These are phyloP conservation scores for Venusia cambrica DNA, from an alignment of 2,888 invertebrate genomes.

Conservation along the genomic window DNA sequence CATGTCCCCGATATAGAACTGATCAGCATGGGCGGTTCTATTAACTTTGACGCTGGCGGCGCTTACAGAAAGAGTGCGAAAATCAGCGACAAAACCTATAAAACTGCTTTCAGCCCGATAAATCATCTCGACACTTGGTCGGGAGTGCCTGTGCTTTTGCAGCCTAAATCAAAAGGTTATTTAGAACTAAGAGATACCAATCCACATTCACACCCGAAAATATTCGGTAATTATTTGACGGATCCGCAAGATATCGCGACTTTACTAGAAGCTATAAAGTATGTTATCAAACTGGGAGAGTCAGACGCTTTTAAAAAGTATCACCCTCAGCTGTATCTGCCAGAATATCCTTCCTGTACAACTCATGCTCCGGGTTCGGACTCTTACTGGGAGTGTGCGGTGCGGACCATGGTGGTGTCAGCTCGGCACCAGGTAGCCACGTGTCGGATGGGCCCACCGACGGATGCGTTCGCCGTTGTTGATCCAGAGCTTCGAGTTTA, in stretches of 20 bases:
- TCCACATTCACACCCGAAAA: conserved; percentile 87
- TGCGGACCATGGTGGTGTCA: conserved; percentile 77
- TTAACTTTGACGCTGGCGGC: conserved; percentile 81
- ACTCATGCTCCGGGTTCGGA: conserved; percentile 76
- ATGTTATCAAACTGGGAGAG: conserved; percentile 78
- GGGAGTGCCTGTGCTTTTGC: conserved; percentile 85
- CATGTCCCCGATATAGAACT: conserved; percentile 85
- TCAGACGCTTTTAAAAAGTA: conserved; percentile 82
- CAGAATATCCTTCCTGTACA: conserved; percentile 78
- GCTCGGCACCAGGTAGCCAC: conserved; percentile 84
- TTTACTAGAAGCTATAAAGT: conserved; percentile 82
- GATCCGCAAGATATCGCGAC: conserved; percentile 83
- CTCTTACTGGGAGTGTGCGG: conserved; percentile 86
- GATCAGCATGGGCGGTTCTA: conserved; percentile 82
- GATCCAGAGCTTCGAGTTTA: conserved; percentile 83
- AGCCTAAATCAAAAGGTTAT: conserved; percentile 87
- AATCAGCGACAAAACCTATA: conserved; percentile 79
- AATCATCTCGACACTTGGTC: conserved; percentile 81
- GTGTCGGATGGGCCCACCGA: conserved; percentile 85
- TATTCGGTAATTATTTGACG: conserved; percentile 90
- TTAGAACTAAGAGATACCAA: conserved; percentile 86
- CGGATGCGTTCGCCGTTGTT: conserved; percentile 84
- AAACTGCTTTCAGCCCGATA: conserved; percentile 78
- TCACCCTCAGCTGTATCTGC: conserved; percentile 74
- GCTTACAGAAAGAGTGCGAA: conserved; percentile 77